Conservation (phyloP, 2,113 vertebrate genomes). For the Synchiropus splendidus region DNA sequence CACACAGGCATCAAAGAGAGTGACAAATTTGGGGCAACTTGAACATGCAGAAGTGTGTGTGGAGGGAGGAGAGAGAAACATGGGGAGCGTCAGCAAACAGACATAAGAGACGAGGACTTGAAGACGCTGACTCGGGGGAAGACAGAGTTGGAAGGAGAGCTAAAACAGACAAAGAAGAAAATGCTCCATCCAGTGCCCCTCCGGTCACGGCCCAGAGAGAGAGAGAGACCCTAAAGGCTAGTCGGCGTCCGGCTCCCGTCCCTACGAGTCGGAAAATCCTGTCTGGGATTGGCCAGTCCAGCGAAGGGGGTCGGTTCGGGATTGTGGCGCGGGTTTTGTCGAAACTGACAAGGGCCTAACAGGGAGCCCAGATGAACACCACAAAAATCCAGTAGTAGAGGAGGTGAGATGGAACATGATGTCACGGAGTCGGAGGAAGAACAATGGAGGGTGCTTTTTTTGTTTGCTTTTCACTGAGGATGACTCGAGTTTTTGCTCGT, state of each 20-base stretch:
- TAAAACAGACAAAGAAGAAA: constrained; percentile 32
- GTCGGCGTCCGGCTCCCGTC: no score
- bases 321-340: no score
- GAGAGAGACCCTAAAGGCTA: constrained; percentile 13
- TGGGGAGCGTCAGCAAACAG: constrained; percentile 50
- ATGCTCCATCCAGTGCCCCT: constrained; percentile 76
- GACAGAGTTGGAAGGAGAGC: constrained; percentile 46
- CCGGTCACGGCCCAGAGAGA: constrained; percentile 38
- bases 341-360: constrained; percentile 10
- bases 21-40: no score
- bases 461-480: constrained; percentile 11
- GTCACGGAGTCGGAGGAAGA: constrained; percentile 37
- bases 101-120: constrained; percentile 60
- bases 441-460: constrained; percentile 32
- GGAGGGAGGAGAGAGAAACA: constrained; percentile 22
- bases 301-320: no score
- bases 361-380: constrained; percentile 36
- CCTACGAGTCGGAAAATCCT: no score
- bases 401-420: constrained; percentile 33
- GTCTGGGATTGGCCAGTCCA: no score
- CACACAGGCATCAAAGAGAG: no score
- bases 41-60: constrained; percentile 21
- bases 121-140: constrained; percentile 58
- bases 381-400: constrained; percentile 17
- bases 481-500: no score